Evolutionary conservation across 2,888 invertebrate species (phyloP).

Genomic region (Hyposoter dolosus): DNA sequence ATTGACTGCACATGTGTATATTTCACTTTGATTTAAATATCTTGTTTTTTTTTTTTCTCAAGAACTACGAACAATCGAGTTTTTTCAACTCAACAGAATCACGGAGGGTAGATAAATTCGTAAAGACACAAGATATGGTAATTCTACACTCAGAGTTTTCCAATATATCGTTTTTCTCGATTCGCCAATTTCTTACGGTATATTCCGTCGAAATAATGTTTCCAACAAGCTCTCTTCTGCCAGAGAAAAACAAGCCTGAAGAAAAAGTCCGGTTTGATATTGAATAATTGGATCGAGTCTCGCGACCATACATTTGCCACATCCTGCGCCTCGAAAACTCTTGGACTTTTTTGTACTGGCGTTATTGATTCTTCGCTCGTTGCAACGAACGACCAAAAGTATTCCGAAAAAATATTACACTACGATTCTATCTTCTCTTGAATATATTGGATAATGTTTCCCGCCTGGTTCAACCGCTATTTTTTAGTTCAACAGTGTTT

Average conservation of each 20-base stretch:
- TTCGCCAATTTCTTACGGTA: not conserved
- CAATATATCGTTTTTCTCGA: slow-evolving; percentile 12
- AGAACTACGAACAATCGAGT: slow-evolving; percentile 42
- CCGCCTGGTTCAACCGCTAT: not conserved
- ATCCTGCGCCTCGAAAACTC: slow-evolving; percentile 11
- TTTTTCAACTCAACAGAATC: slow-evolving; percentile 18
- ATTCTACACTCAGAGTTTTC: slow-evolving; percentile 34
- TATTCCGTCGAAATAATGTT: slow-evolving; percentile 8
- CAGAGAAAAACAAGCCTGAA: slow-evolving; percentile 59
- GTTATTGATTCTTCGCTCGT: slow-evolving; percentile 2
- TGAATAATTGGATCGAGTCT: slow-evolving; percentile 25
- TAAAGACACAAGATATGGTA: slow-evolving; percentile 56
- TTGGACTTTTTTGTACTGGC: slow-evolving; percentile 15
- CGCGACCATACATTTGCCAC: slow-evolving; percentile 42
- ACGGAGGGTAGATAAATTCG: slow-evolving; percentile 43
- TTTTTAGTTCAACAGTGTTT: slow-evolving; percentile 40
- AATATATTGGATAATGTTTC: not conserved
- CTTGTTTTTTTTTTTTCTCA: slow-evolving; percentile 4
- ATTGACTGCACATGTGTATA: slow-evolving; percentile 57
- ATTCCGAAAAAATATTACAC: slow-evolving; percentile 27
- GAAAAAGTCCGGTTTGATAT: slow-evolving; percentile 34
- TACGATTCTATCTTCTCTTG: not conserved
- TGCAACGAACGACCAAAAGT: slow-evolving; percentile 20
- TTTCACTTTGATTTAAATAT: not conserved
- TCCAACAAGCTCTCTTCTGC: slow-evolving; percentile 58